Conservation (phyloP, 2,888 invertebrate species). For the Epirrhoe alternata region DNA sequence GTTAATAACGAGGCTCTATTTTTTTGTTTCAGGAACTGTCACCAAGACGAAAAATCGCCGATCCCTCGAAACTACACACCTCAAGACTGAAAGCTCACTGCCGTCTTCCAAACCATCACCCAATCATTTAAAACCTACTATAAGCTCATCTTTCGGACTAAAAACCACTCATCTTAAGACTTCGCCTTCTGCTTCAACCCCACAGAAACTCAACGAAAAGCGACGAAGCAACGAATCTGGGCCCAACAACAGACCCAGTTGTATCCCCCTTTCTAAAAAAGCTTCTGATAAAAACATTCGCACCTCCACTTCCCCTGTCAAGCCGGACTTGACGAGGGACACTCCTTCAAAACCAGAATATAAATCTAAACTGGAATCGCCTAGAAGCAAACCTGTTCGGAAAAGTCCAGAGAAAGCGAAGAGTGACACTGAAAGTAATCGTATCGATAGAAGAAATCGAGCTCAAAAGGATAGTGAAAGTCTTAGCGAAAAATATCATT, state of each 20-base stretch:
- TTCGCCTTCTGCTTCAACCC: constrained; percentile 53
- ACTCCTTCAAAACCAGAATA: constrained; percentile 57
- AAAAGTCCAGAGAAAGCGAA: constrained; percentile 77
- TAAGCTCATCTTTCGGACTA: constrained; percentile 70
- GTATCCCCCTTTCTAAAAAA: constrained; percentile 77
- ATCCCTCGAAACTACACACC: constrained; percentile 69
- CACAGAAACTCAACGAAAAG: constrained; percentile 66
- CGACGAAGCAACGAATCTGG: constrained; percentile 69
- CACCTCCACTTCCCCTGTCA: constrained; percentile 69
- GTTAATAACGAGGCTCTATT: constrained; percentile 37
- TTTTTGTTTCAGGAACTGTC: constrained; percentile 75
- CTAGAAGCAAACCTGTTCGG: constrained; percentile 59
- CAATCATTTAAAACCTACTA: constrained; percentile 62
- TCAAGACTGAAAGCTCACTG: constrained; percentile 78
- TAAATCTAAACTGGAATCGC: constrained; percentile 67
- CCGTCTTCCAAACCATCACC: constrained; percentile 81
- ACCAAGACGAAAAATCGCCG: constrained; percentile 72
- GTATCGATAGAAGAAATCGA: constrained; percentile 77
- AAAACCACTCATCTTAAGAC: constrained; percentile 68
- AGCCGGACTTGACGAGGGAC: constrained; percentile 68
- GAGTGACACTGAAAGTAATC: constrained; percentile 73
- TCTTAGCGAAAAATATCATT: constrained; percentile 82
- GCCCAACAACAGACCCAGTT: constrained; percentile 71
- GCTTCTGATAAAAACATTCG: constrained; percentile 63
- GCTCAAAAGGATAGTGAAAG: constrained; percentile 81